Evolutionary conservation across 2,113 vertebrate species (phyloP).

Genomic region (Rhinopomastus cyanomelas): DNA sequence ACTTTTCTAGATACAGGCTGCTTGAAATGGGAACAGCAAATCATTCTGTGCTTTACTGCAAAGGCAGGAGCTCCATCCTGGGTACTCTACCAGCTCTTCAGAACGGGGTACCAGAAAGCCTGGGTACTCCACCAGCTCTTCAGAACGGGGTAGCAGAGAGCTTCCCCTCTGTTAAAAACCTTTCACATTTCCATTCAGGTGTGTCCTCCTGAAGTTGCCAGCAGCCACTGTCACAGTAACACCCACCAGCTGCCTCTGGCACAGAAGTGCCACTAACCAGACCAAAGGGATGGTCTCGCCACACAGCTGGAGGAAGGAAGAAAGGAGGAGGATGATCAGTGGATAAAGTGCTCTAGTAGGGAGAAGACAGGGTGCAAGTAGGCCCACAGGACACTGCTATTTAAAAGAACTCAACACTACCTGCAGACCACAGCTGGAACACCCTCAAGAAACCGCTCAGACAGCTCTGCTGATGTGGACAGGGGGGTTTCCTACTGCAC

Average conservation of each 20-base stretch:
- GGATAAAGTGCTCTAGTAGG: background rate
- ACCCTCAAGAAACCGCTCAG: background rate
- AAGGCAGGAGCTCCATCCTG: background rate
- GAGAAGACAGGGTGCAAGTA: background rate
- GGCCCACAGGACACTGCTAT: slow-evolving; percentile 23
- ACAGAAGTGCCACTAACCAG: background rate
- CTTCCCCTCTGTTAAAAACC: background rate
- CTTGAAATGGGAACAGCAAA: background rate
- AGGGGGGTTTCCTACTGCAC: slow-evolving; percentile 45
- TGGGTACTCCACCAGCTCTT: too few species aligned
- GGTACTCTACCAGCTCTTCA: background rate
- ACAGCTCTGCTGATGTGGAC: background rate
- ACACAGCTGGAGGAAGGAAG: background rate
- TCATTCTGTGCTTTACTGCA: background rate
- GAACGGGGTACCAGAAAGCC: background rate
- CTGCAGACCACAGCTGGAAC: slow-evolving; percentile 28
- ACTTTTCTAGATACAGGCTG: background rate
- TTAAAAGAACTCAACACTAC: background rate
- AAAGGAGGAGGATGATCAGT: background rate
- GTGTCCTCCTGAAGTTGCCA: background rate
- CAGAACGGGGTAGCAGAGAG: background rate
- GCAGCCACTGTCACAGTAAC: background rate
- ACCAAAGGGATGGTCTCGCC: background rate
- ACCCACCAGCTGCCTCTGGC: background rate
- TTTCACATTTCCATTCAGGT: background rate